Evolutionary conservation across 2,888 invertebrate genomes (phyloP), one percentile per base, ranked within the genome.

Genomic region (Halictus quadricinctus): DNA sequence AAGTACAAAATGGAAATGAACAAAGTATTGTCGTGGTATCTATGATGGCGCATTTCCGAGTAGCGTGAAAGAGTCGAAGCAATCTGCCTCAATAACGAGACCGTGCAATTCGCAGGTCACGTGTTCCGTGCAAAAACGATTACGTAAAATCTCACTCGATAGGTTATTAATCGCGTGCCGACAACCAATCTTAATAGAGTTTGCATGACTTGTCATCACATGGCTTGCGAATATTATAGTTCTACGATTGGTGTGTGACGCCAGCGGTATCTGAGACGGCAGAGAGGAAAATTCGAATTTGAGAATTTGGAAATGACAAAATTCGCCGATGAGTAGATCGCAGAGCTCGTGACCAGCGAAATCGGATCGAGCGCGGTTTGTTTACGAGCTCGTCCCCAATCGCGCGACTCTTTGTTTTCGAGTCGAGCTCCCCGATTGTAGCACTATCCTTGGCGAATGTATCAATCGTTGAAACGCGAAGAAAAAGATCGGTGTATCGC

Each of bases 381-480:
- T 84, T 84, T 84, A 84, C 84, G 46, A 84, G 69, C 29, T 29
- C 36, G 43, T 64, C 66, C 50, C 60, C 76, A 77, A 84, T 85
- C 77, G 78, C 54, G 43, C 54, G 43, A 74, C 48, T 73, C 66
- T 74, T 78, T 80, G 84, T 84, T 84, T 85, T 77, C 80, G 73
- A 43, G 10, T 46, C 21, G 50, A 15, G 43, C 69, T 18, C 69
- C 15, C 70, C 13, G 76, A 83, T 76, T 76, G 80, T 64, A n/a
- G 18, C 25, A 72, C 81, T 76, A 54, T 54, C 54, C 60, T 76
- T 54, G 54, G 72, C 76, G 36, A 72, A 54, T 46, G 36, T 73
- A 81, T 72, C 79, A n/a, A 72, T 64, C 46, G 72, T 79, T 66
- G n/a, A 83, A 75, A 75, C 60, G 54, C 66, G 46, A 81, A 54